Base-by-base conservation (phyloP, 2,888 invertebrate genomes). In the Limnephilus lunatus region DNA sequence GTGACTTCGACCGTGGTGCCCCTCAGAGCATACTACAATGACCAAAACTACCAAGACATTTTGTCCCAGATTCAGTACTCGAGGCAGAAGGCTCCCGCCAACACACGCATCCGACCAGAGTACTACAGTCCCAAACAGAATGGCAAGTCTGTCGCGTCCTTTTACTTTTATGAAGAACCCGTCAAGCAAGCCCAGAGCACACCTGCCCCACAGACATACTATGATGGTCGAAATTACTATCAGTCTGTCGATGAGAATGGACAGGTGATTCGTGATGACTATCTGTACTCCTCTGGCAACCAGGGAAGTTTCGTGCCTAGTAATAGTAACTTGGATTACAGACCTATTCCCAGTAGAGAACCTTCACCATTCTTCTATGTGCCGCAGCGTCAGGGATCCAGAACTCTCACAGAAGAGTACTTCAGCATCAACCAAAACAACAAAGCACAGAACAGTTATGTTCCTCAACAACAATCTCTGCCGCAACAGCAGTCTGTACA, bases 101-200 rank as follows among this genome's bases (percentile, higher is more conserved):
- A 93, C 90, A 92, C 92, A 35, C 90, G 92, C n/a, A 88, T 93
- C 83, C 91, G 91, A 32, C 92, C 94, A 32, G 93, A 94, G 89
- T 94, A 92, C 86, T 91, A 90, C 92, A 91, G 91, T 32, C 87
- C 93, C 87, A 92, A 95, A 94, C 95, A 95, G 81, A 95, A 95
- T 94, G 95, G 95, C 93, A 96, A 96, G 94, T 95, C 95, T 83
- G 95, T 96, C 90, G 96, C 97, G 1, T 97, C 97, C 12, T 97
- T 97, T 95, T 97, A 97, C 94, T 97, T 97, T 94, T 97, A 97
- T 94, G 97, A 97, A 93, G 97, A 97, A 94, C 96, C 96, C 3
- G 89, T 93, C n/a, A 90, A 89, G 31, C 93, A 92, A 80, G 39
- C 1, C 94, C 95, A 96, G 0, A 96, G 96, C 15, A 96, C 97